Evolutionary conservation across 2,888 invertebrate genomes (phyloP).

Genomic region (Sinhomidia bicolor): DNA sequence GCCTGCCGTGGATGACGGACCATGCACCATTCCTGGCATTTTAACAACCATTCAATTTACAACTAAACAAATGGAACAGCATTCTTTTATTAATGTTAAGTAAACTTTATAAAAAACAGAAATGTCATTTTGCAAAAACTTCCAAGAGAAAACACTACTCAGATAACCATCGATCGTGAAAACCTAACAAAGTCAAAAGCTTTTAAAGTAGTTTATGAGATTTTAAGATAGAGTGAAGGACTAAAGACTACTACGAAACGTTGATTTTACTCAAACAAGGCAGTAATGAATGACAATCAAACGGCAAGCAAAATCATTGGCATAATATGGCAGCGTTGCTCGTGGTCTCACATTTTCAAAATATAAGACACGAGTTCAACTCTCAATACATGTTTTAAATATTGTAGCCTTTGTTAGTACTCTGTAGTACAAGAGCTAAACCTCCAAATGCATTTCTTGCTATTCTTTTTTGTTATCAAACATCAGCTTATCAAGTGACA

Average conservation of each 20-base stretch:
- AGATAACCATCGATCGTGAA: not conserved
- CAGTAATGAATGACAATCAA: no score
- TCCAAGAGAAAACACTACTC: not conserved
- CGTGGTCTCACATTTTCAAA: no score
- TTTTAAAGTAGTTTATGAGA: not conserved
- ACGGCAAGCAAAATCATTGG: no score
- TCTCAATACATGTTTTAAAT: no score
- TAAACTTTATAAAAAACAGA: not conserved
- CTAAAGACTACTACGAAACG: not conserved
- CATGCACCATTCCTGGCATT: constrained; percentile 53
- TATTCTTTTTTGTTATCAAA: constrained; percentile 12
- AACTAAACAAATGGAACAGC: not conserved
- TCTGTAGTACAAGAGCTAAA: no score
- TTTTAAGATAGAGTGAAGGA: no score
- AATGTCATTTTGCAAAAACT: not conserved
- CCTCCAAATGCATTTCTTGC: no score
- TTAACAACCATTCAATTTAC: not conserved
- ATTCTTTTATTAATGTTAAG: not conserved
- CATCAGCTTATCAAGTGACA: not conserved
- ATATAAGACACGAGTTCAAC: no score
- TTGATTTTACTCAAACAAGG: no score
- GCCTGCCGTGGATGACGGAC: not conserved
- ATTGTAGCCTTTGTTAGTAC: no score
- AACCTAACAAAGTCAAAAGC: not conserved
- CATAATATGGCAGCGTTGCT: no score